Evolutionary conservation across 2,888 invertebrate genomes (phyloP).

Genomic region (Orthonevra nobilis): DNA sequence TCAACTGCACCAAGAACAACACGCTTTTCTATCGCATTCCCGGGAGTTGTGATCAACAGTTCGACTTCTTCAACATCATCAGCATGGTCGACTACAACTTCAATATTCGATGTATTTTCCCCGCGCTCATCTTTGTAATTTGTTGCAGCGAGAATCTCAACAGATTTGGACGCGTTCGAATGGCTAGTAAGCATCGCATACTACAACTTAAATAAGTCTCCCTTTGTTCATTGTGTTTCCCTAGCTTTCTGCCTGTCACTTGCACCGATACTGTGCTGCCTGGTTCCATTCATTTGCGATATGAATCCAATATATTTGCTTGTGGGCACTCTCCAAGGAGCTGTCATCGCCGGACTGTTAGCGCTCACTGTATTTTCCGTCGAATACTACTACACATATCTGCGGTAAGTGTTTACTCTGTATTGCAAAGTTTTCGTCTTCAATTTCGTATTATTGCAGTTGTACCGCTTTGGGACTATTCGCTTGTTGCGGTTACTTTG

Average conservation of each 20-base stretch:
- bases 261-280: constrained; percentile 67
- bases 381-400: constrained; percentile 70
- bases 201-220: too few relatives aligned
- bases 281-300: constrained; percentile 67
- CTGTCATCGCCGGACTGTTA: constrained; percentile 68
- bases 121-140: constrained; percentile 51
- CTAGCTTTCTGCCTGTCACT: constrained; percentile 66
- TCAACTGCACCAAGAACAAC: constrained; percentile 81
- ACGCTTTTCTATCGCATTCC: constrained; percentile 81
- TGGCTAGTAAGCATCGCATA: constrained; percentile 65
- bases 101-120: constrained; percentile 69
- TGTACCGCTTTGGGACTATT: constrained; percentile 71
- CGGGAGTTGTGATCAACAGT: constrained; percentile 79
- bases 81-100: constrained; percentile 47
- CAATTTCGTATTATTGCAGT: constrained; percentile 31
- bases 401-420: constrained; percentile 58
- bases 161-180: constrained; percentile 68
- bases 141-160: constrained; percentile 67
- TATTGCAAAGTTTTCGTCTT: neutral
- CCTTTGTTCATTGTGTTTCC: neutral
- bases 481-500: constrained; percentile 65
- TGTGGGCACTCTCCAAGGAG: constrained; percentile 71
- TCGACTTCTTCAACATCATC: constrained; percentile 73
- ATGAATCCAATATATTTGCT: constrained; percentile 71
- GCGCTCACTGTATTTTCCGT: constrained; percentile 67